Conservation (phyloP, 2,113 vertebrate species). For the Gila orcuttii region DNA sequence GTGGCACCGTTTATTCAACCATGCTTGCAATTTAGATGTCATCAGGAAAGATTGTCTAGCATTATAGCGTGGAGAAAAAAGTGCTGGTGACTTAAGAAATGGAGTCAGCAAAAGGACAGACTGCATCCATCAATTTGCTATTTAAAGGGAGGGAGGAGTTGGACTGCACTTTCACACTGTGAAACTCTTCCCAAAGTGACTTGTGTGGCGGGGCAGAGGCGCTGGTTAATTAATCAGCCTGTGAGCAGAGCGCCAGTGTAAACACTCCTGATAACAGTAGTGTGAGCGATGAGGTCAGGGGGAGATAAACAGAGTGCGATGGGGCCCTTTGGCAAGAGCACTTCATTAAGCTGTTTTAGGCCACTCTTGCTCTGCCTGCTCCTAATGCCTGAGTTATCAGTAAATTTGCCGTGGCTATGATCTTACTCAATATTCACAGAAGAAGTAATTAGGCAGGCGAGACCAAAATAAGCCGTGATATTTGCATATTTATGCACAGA, state of each 20-base stretch:
- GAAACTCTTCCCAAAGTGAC: constrained; percentile 35
- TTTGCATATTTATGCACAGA: constrained; percentile 37
- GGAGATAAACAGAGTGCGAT: constrained; percentile 30
- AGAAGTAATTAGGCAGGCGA: constrained; percentile 35
- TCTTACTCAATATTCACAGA: constrained; percentile 34
- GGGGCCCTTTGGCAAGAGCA: constrained; percentile 44
- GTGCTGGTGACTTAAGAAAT: neutral
- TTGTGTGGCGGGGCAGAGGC: constrained; percentile 33
- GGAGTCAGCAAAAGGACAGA: constrained; percentile 26
- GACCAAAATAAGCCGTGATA: constrained; percentile 32
- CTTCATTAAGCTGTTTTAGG: constrained; percentile 49
- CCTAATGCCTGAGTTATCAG: constrained; percentile 36
- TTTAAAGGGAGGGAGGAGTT: constrained; percentile 31
- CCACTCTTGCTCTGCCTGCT: constrained; percentile 17
- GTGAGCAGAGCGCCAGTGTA: constrained; percentile 46
- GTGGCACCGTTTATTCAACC: constrained; percentile 5
- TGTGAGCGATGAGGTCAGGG: constrained; percentile 36
- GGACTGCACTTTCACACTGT: constrained; percentile 17
- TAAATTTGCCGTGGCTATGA: constrained; percentile 21
- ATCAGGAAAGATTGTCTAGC: constrained; percentile 45
- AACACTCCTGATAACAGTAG: constrained; percentile 55
- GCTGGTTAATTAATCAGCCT: constrained; percentile 48
- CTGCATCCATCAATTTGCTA: constrained; percentile 44
- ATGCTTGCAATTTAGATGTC: constrained; percentile 47
- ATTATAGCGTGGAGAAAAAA: neutral